Percentiles rank a stretch among this genome's conserved stretches.
Conservation (phyloP, 2,113 vertebrate genomes). For the Aythya baeri region DNA sequence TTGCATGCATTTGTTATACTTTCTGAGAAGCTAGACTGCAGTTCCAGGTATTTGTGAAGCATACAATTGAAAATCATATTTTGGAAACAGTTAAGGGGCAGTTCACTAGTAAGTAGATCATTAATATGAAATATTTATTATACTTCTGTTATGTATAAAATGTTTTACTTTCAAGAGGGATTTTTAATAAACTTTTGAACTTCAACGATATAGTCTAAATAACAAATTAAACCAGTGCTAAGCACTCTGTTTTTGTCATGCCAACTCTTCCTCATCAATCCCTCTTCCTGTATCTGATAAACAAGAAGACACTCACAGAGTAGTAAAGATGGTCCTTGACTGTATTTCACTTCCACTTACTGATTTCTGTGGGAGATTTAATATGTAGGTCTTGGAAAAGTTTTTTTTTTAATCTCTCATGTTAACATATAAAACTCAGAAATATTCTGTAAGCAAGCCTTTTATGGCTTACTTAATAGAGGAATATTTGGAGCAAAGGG, state of each 20-base stretch:
- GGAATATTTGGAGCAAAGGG: not conserved
- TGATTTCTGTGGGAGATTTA: not conserved
- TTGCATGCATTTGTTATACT: not conserved
- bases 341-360: not conserved
- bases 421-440: not conserved
- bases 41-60: not conserved
- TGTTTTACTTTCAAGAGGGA: not conserved
- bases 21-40: not conserved
- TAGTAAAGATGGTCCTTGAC: not conserved
- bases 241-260: not conserved
- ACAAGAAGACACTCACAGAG: not conserved
- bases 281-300: not conserved
- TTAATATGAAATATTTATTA: not conserved
- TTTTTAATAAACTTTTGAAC: not conserved
- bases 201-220: not conserved
- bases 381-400: not conserved
- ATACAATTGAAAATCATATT: not conserved
- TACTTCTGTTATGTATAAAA: not conserved
- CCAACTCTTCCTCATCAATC: not conserved
- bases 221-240: not conserved
- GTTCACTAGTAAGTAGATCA: not conserved
- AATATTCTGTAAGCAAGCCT: not conserved
- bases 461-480: not conserved
- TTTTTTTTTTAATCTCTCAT: rapidly evolving
- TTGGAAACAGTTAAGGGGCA: not conserved